Evolutionary conservation across 2,113 vertebrate genomes (phyloP).

Genomic region (Thunnus thynnus): DNA sequence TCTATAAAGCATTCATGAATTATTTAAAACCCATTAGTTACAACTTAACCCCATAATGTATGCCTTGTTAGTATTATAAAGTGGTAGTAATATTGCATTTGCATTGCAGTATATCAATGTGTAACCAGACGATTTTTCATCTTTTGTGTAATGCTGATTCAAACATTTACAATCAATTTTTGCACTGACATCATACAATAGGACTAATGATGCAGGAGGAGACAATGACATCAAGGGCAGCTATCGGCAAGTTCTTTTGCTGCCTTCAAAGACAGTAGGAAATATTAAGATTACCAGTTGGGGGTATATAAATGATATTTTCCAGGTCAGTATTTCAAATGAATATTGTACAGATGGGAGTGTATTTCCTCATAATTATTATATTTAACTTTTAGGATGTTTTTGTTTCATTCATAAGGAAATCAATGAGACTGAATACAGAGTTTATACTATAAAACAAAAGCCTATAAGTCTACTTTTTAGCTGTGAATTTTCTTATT

Average conservation of each 20-base stretch:
- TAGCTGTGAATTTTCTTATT: too few species aligned
- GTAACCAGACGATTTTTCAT: too few species aligned
- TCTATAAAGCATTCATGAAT: neutral
- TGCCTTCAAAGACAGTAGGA: constrained; percentile 2
- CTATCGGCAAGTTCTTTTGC: neutral
- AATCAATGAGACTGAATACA: too few species aligned
- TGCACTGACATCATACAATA: constrained; percentile 16
- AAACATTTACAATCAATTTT: constrained; percentile 11
- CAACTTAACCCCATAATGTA: too few species aligned
- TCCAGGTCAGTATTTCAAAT: neutral
- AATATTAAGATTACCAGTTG: neutral
- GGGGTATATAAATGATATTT: neutral
- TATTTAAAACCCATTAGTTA: neutral
- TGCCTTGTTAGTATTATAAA: too few species aligned
- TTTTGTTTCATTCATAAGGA: too few species aligned
- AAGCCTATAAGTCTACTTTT: too few species aligned
- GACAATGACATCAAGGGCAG: constrained; percentile 17
- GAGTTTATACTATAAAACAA: too few species aligned
- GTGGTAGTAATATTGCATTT: neutral
- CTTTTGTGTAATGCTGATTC: constrained; percentile 21
- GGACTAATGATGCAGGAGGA: neutral
- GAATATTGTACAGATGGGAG: too few species aligned
- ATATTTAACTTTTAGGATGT: too few species aligned
- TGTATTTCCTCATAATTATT: too few species aligned
- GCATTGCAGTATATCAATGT: neutral